phyloP scores from a whole-genome alignment of 2,113 vertebrate species.

The Orthonyx spaldingii region DNA sequence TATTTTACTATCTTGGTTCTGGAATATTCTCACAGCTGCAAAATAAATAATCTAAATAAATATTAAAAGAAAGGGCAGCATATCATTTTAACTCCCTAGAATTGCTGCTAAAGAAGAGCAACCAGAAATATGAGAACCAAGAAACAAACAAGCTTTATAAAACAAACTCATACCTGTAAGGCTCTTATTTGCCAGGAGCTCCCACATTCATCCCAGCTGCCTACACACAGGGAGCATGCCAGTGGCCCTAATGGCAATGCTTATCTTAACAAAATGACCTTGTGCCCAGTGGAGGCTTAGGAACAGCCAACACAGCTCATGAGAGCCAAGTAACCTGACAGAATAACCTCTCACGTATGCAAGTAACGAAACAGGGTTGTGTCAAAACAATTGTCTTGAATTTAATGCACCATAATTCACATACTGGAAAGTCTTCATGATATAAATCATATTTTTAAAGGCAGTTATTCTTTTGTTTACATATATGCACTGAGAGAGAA shows the following conservation, averaged over 20 bases:
- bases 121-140: not conserved
- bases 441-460: conserved; percentile 42
- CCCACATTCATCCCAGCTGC: not conserved
- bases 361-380: not conserved
- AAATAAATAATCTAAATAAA: not conserved
- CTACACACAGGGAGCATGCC: not conserved
- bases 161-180: not conserved
- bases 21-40: not conserved
- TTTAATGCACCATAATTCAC: conserved; percentile 58
- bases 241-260: not conserved
- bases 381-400: conserved; percentile 52
- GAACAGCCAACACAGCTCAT: conserved; percentile 22
- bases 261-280: not conserved
- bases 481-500: not conserved
- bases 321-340: conserved; percentile 19
- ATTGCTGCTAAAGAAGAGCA: not conserved
- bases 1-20: conserved; percentile 1
- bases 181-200: not conserved
- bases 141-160: not conserved
- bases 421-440: conserved; percentile 31
- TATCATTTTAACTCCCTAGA: not conserved
- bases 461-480: conserved; percentile 44
- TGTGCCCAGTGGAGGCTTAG: not conserved
- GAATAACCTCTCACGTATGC: conserved; percentile 35
- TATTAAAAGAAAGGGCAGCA: not conserved